Percentiles rank a stretch among this genome's conserved stretches.
These are phyloP conservation scores for Scalopus aquaticus DNA, from an alignment of 2,113 vertebrate species.

Conservation along the genomic window DNA sequence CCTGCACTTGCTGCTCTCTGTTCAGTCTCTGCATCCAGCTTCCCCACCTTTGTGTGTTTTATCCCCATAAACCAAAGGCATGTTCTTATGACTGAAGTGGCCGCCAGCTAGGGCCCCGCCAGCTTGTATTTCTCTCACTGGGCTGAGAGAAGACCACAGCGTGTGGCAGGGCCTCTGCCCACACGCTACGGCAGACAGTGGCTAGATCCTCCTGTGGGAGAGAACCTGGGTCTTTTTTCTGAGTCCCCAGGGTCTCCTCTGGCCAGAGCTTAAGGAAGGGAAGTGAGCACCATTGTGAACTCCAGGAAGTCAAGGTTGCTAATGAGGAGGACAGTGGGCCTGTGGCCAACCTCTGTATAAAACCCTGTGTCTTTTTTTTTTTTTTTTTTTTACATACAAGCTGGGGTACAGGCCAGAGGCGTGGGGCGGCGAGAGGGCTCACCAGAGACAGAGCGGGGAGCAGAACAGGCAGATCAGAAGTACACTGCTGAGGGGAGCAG, in stretches of 20 bases:
- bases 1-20: background rate
- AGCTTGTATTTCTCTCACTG: background rate
- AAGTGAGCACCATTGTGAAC: background rate
- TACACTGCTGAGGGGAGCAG: no score
- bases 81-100: background rate
- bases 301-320: background rate
- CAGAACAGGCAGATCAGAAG: no score
- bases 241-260: background rate
- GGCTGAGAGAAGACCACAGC: background rate
- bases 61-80: background rate
- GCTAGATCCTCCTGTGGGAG: background rate
- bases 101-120: background rate
- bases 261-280: background rate
- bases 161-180: background rate
- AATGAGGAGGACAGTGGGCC: no score
- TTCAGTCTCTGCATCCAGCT: background rate
- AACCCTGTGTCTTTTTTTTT: background rate
- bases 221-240: background rate
- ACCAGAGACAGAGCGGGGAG: no score
- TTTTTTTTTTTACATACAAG: no score
- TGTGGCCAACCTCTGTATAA: background rate
- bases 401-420: no score
- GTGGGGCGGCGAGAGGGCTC: no score
- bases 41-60: background rate
- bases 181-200: rapidly evolving